Percentiles rank a stretch among this genome's conserved stretches.
phyloP scores from a whole-genome alignment of 2,113 vertebrate genomes.

The Chamaea fasciata region DNA sequence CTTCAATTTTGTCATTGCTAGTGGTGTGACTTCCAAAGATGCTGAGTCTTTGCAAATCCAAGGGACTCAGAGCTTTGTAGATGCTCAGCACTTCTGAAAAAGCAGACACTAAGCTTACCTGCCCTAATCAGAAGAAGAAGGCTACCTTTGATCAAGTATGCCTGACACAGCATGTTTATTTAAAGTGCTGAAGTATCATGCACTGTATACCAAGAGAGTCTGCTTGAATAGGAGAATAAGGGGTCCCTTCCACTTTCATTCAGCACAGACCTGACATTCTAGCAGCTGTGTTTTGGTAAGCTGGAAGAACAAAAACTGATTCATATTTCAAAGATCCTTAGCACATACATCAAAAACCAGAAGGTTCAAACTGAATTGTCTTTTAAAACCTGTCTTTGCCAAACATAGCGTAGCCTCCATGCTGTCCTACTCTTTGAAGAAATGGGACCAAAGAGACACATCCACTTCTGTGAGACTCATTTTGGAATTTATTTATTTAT shows the following conservation, averaged over 20 bases:
- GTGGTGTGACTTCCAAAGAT: conserved; percentile 17
- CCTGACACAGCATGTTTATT: conserved; percentile 5
- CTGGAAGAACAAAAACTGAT: neutral
- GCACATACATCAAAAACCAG: neutral
- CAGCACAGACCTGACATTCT: neutral
- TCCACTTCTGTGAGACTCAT: neutral
- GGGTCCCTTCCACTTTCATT: neutral
- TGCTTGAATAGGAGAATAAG: neutral
- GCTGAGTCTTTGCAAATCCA: conserved; percentile 7
- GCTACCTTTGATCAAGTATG: conserved; percentile 35
- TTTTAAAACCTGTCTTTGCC: neutral
- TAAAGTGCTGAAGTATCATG: neutral
- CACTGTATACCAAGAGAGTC: neutral
- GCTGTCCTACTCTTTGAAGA: neutral
- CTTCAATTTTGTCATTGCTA: neutral
- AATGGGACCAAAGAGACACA: neutral
- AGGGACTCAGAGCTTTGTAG: conserved; percentile 18
- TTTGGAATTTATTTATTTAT: neutral
- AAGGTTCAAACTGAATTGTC: neutral
- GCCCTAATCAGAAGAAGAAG: neutral
- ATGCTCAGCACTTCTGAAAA: conserved; percentile 24
- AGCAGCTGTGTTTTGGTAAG: neutral
- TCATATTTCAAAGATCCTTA: neutral
- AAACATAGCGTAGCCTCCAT: accelerated
- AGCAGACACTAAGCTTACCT: neutral